These are phyloP conservation scores for Camponotus floridanus DNA, from an alignment of 1,140 invertebrate species.

Conservation along the genomic window DNA sequence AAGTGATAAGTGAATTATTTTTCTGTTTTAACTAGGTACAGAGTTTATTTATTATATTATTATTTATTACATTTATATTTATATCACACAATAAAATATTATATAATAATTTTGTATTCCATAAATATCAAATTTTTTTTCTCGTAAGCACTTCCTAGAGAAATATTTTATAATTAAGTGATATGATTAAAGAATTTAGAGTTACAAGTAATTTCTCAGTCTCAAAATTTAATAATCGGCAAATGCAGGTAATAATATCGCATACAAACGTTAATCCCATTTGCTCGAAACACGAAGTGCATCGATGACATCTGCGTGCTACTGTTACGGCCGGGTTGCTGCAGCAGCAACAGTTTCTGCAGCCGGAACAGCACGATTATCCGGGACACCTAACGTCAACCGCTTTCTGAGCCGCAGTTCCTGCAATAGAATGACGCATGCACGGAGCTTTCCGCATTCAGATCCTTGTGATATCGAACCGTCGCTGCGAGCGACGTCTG, in stretches of 20 bases:
- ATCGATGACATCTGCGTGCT: slow-evolving; percentile 73
- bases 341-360: slow-evolving; percentile 73
- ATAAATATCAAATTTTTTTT: neutral
- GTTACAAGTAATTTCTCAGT: neutral
- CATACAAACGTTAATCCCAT: slow-evolving; percentile 72
- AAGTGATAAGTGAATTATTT: neutral
- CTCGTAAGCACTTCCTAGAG: neutral
- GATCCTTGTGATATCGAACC: slow-evolving; percentile 40
- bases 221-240: slow-evolving; percentile 63
- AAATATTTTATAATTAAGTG: slow-evolving; percentile 5
- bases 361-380: slow-evolving; percentile 74
- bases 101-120: neutral
- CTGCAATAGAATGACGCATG: slow-evolving; percentile 59
- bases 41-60: neutral
- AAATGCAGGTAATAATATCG: slow-evolving; percentile 69
- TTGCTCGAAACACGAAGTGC: slow-evolving; percentile 72
- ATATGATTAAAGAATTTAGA: neutral
- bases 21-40: too few species aligned
- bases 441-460: slow-evolving; percentile 35
- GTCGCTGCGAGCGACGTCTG: slow-evolving; percentile 20
- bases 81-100: neutral
- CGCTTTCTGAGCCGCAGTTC: slow-evolving; percentile 66
- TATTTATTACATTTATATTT: slow-evolving; percentile 2
- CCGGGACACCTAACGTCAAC: slow-evolving; percentile 70
- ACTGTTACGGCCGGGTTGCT: slow-evolving; percentile 66